phyloP scores from a whole-genome alignment of 1,140 invertebrate genomes.

The Callitettix versicolor region DNA sequence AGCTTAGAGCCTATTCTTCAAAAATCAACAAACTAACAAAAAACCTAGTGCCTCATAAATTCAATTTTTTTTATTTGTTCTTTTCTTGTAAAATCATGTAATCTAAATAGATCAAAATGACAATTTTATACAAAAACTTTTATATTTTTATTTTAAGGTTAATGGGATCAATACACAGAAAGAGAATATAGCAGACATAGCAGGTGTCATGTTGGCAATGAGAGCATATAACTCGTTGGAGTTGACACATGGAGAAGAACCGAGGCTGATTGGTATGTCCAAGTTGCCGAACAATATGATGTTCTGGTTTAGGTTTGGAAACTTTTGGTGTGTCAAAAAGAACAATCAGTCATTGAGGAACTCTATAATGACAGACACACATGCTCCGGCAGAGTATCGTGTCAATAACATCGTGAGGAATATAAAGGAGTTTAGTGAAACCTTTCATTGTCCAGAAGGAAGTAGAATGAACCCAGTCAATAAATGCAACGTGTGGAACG shows the following conservation, averaged over 20 bases:
- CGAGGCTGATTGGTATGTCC: conserved; percentile 35
- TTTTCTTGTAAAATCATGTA: no score
- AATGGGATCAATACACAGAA: conserved; percentile 65
- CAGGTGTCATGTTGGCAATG: conserved; percentile 49
- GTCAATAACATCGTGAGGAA: conserved; percentile 84
- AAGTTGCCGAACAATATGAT: conserved; percentile 36
- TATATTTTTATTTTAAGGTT: neutral
- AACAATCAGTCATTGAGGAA: conserved; percentile 9
- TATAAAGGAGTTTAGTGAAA: conserved; percentile 68
- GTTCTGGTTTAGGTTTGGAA: conserved; percentile 54
- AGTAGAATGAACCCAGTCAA: conserved; percentile 76
- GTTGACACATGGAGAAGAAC: conserved; percentile 26
- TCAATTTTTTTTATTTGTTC: no score
- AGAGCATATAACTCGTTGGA: conserved; percentile 38
- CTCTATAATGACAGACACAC: conserved; percentile 25
- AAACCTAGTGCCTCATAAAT: no score
- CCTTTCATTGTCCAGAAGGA: conserved; percentile 72
- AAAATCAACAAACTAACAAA: no score
- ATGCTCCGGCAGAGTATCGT: conserved; percentile 66
- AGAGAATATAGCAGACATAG: conserved; percentile 67
- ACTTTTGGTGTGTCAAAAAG: conserved; percentile 48
- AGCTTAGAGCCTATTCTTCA: no score
- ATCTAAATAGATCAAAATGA: no score
- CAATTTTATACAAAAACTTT: no score
- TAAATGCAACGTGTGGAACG: conserved; percentile 70